Evolutionary conservation across 2,797 vertebrate genomes (phyloP).

Genomic region (Premnoplex brunnescens): DNA sequence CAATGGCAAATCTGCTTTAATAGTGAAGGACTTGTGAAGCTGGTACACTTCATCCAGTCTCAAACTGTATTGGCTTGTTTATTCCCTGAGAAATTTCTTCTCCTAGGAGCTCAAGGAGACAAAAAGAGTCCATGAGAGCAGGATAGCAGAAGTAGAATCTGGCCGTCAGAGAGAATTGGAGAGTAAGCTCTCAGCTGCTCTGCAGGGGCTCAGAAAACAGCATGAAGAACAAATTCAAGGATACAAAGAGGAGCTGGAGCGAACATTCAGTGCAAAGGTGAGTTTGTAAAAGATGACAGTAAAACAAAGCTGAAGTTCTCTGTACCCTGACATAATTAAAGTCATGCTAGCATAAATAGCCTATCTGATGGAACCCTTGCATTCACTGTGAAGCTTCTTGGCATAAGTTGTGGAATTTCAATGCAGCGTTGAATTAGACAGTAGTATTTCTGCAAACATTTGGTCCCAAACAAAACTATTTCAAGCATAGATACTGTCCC

Average conservation of each 20-base stretch:
- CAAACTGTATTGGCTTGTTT: background rate
- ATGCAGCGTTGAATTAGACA: background rate
- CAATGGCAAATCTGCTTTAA: background rate
- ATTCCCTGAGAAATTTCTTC: background rate
- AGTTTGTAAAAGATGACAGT: background rate
- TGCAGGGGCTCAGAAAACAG: constrained; percentile 81
- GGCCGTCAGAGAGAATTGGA: constrained; percentile 78
- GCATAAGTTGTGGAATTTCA: rapidly evolving
- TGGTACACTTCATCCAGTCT: background rate
- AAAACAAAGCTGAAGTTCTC: background rate
- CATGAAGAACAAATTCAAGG: constrained; percentile 80
- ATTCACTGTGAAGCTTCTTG: background rate
- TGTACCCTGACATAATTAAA: background rate
- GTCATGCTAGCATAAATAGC: background rate
- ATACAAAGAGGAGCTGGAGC: constrained; percentile 84
- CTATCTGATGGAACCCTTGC: background rate
- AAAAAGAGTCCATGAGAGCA: constrained; percentile 77
- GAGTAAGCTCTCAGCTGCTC: constrained; percentile 74
- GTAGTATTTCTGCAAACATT: background rate
- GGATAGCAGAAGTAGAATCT: constrained; percentile 79
- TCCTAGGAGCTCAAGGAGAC: constrained; percentile 80
- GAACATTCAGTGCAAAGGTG: constrained; percentile 80
- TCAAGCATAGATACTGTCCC: background rate
- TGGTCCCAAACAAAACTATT: background rate
- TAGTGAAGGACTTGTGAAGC: background rate